Percentiles rank a stretch among this genome's conserved stretches.
Conservation (phyloP, 1,140 invertebrate genomes). For the Propsilocerus akamusi region DNA sequence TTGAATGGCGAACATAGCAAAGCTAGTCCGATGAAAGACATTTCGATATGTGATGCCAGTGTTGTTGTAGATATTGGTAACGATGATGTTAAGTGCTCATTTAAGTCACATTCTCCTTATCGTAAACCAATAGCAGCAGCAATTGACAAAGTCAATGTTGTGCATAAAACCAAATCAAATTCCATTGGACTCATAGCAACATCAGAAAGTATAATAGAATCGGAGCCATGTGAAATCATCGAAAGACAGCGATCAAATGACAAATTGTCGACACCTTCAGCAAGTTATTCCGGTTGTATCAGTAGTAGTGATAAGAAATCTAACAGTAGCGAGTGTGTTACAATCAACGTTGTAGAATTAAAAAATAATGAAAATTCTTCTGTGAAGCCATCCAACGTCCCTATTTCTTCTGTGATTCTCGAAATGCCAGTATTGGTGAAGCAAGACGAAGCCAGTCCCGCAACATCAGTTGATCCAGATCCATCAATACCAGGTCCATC, state of each 20-base stretch:
- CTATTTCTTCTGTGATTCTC: slow-evolving; percentile 17
- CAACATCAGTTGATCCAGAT: slow-evolving; percentile 11
- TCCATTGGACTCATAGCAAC: too few relatives aligned
- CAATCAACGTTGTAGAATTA: slow-evolving; percentile 6
- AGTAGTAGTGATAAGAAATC: slow-evolving; percentile 4
- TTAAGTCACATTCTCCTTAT: too few relatives aligned
- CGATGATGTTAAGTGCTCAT: too few relatives aligned
- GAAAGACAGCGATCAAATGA: slow-evolving; percentile 5
- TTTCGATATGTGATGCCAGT: too few relatives aligned
- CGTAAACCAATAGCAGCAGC: too few relatives aligned
- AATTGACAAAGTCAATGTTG: too few relatives aligned
- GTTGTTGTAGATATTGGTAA: too few relatives aligned
- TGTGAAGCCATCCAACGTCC: slow-evolving; percentile 15
- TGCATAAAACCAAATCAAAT: too few relatives aligned
- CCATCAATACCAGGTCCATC: slow-evolving; percentile 20
- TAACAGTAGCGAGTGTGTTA: slow-evolving; percentile 4
- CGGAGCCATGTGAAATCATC: slow-evolving; percentile 1
- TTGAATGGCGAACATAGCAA: too few relatives aligned
- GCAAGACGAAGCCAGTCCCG: slow-evolving; percentile 10
- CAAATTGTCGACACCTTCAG: not conserved
- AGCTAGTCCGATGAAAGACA: too few relatives aligned
- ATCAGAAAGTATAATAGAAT: too few relatives aligned
- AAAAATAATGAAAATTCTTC: not conserved
- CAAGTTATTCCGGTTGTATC: not conserved
- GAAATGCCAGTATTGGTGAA: slow-evolving; percentile 21